Percentiles rank a stretch among this genome's conserved stretches.
phyloP scores from a whole-genome alignment of 2,113 vertebrate genomes.

The Dendropsophus ebraccatus region DNA sequence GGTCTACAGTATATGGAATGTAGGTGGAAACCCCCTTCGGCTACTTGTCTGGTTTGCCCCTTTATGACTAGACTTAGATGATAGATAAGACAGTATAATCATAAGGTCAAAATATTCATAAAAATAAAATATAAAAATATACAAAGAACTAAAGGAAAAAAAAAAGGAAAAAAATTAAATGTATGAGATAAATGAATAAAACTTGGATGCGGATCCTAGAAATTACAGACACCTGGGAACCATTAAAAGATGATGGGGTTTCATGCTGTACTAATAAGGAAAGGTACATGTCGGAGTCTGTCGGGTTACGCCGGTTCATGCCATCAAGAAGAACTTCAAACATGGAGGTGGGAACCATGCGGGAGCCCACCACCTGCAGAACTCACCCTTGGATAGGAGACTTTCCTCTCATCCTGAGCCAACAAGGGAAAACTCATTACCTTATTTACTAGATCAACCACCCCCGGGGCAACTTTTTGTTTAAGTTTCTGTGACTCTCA shows the following conservation, averaged over 20 bases:
- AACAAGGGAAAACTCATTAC: constrained; percentile 25
- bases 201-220: not conserved
- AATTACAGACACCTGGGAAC: not conserved
- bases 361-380: not conserved
- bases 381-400: not conserved
- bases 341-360: not conserved
- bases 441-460: constrained; percentile 10
- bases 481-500: constrained; percentile 25
- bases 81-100: not conserved
- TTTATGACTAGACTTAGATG: not conserved
- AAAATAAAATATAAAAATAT: too few species aligned
- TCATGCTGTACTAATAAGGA: not conserved
- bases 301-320: not conserved
- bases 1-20: not conserved
- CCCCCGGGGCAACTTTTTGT: constrained; percentile 31
- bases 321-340: not conserved
- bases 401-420: not conserved
- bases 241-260: not conserved
- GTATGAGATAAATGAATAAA: not conserved
- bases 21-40: not conserved
- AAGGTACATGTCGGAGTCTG: not conserved
- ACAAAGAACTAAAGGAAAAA: too few species aligned
- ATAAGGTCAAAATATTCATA: not conserved
- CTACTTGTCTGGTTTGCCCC: not conserved
- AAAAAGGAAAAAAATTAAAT: too few species aligned